Percentiles rank a stretch among this genome's conserved stretches.
These are phyloP conservation scores for Oxytorus armatus DNA, from an alignment of 2,888 invertebrate genomes.

Conservation along the genomic window DNA sequence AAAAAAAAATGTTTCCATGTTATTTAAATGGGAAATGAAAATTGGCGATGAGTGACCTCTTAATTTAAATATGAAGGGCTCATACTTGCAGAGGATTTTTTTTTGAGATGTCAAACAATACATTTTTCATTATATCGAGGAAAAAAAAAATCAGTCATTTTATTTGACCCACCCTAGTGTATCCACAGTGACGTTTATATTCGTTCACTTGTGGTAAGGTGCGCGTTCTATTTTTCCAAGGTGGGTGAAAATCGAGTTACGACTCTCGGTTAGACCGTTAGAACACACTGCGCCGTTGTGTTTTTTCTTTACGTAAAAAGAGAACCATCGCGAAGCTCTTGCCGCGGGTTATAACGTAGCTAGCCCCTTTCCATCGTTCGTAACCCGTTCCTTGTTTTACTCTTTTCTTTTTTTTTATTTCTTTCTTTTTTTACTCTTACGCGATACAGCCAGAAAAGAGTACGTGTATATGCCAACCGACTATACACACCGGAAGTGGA, in stretches of 20 bases:
- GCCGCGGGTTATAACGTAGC: conserved; percentile 15
- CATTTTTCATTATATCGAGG: too few species aligned
- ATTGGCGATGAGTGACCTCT: too few species aligned
- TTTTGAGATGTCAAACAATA: too few species aligned
- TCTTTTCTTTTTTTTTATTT: conserved; percentile 28
- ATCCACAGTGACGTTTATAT: conserved; percentile 33
- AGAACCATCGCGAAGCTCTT: conserved; percentile 73
- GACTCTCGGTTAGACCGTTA: conserved; percentile 15
- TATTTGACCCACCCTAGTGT: neutral
- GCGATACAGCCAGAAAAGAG: conserved; percentile 24
- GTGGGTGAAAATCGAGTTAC: conserved; percentile 22
- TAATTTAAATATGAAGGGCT: too few species aligned
- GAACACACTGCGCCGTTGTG: conserved; percentile 68
- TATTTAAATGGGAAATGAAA: too few species aligned
- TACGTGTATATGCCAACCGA: conserved; percentile 71
- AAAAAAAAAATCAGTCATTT: neutral
- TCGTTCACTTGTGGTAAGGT: conserved; percentile 1
- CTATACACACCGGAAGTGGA: conserved; percentile 73
- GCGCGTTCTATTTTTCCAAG: conserved; percentile 53
- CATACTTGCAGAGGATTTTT: too few species aligned
- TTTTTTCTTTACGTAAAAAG: conserved; percentile 74
- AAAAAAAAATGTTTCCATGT: too few species aligned
- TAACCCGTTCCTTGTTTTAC: conserved; percentile 30
- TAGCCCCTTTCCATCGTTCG: conserved; percentile 48
- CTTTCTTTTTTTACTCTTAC: neutral